Percentiles rank a stretch among this genome's conserved stretches.
Evolutionary conservation across 1,140 invertebrate species (phyloP).

Genomic region (Maniola jurtina): DNA sequence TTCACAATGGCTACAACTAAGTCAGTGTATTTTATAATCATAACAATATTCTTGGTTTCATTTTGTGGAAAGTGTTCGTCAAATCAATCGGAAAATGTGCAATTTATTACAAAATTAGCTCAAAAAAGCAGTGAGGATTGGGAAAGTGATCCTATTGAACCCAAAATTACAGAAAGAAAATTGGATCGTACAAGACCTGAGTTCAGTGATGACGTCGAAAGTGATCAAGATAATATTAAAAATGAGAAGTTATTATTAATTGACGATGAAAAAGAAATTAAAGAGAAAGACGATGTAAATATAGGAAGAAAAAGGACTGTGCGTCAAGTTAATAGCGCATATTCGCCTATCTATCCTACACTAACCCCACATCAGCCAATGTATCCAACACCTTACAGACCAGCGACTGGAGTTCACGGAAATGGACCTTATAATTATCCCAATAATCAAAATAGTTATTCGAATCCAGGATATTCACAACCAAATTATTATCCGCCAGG

Average conservation of each 20-base stretch:
- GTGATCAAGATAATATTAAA: neutral
- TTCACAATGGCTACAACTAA: slow-evolving; percentile 33
- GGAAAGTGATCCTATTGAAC: neutral
- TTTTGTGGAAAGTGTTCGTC: slow-evolving; percentile 4
- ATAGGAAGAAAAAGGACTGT: slow-evolving; percentile 21
- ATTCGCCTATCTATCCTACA: slow-evolving; percentile 28
- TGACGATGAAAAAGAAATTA: slow-evolving; percentile 2
- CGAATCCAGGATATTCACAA: neutral
- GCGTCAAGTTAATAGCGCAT: slow-evolving; percentile 31
- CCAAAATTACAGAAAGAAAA: neutral
- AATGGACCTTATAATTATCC: slow-evolving; percentile 1
- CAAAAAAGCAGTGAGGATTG: slow-evolving; percentile 6
- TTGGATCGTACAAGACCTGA: neutral
- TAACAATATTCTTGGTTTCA: slow-evolving; percentile 6
- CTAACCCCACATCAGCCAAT: slow-evolving; percentile 1
- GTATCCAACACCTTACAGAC: neutral
- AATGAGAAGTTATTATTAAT: neutral
- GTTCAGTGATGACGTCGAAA: neutral
- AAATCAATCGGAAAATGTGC: slow-evolving; percentile 1
- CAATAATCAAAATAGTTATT: slow-evolving; percentile 4
- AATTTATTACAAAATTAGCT: slow-evolving; percentile 5
- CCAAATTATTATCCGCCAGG: slow-evolving; percentile 9
- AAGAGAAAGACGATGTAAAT: neutral
- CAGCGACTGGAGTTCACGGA: neutral
- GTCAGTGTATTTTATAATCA: slow-evolving; percentile 17